Percentiles rank a stretch among this genome's conserved stretches.
Conservation (phyloP, 2,113 vertebrate species). For the Lipophrys pholis region DNA sequence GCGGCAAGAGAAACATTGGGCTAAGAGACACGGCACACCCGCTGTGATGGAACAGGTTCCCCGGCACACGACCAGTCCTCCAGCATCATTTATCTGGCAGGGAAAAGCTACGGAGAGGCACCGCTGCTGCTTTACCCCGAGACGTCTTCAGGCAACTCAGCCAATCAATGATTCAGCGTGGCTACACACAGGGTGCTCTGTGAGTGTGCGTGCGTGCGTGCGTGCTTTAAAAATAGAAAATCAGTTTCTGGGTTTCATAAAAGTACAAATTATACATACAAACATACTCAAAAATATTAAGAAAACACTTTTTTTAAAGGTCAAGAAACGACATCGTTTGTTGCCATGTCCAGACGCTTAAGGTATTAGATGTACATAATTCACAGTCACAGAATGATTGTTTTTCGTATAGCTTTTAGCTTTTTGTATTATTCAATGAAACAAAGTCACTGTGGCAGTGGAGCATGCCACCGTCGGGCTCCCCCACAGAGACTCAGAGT, state of each 20-base stretch:
- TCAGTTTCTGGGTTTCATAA: conserved; percentile 56
- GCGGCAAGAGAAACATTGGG: conserved; percentile 67
- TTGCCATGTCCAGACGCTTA: no score
- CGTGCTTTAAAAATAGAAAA: conserved; percentile 59
- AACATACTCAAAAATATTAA: no score
- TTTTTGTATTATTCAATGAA: no score
- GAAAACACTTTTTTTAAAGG: no score
- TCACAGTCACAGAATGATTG: no score
- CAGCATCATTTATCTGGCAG: conserved; percentile 80
- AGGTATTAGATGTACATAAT: no score
- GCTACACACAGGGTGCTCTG: conserved; percentile 35
- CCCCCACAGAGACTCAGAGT: no score
- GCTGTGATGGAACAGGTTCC: conserved; percentile 67
- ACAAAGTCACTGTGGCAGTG: no score
- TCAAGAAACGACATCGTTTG: no score
- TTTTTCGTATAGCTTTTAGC: no score
- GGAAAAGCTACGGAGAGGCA: conserved; percentile 54
- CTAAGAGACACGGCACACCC: conserved; percentile 62
- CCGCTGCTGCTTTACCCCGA: conserved; percentile 45
- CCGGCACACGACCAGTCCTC: conserved; percentile 61
- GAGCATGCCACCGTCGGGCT: no score
- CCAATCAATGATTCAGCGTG: conserved; percentile 68
- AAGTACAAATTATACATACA: no score
- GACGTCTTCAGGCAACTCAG: conserved; percentile 67
- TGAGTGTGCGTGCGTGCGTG: conserved; percentile 47